Conservation (phyloP, 23 tunicate genomes). For the Ciona savignyi region DNA sequence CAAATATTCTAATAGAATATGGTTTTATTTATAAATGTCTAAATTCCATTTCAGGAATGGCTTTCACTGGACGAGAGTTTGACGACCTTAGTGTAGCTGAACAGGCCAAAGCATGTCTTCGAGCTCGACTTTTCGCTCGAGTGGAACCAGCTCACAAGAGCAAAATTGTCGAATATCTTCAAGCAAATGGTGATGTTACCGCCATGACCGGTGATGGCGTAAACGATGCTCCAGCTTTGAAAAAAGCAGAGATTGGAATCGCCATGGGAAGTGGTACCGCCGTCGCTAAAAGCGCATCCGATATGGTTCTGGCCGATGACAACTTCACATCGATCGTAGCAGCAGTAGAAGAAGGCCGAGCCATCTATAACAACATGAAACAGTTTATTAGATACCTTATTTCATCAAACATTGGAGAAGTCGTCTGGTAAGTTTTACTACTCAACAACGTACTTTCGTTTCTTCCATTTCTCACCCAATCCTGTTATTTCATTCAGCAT, state of each 20-base stretch:
- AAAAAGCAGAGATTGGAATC: conserved; percentile 98
- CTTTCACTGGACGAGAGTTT: conserved; percentile 98
- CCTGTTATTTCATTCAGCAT: conserved; percentile 30
- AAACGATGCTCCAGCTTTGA: conserved; percentile 98
- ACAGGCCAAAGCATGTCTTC: conserved; percentile 77
- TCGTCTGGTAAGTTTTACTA: conserved; percentile 61
- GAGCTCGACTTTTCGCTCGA: conserved; percentile 88
- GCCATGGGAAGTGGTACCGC: conserved; percentile 99
- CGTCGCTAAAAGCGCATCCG: conserved; percentile 95
- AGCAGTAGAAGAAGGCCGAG: conserved; percentile 99
- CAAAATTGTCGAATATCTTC: conserved; percentile 92
- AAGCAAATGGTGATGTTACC: conserved; percentile 92
- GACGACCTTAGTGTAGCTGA: conserved; percentile 62
- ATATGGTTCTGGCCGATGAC: conserved; percentile 99
- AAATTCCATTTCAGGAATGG: conserved; percentile 28
- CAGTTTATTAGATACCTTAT: conserved; percentile 96
- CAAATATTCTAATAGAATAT: not conserved
- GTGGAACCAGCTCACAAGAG: conserved; percentile 99
- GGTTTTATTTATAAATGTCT: not conserved
- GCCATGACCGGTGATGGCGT: conserved; percentile 99
- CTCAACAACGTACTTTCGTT: not conserved
- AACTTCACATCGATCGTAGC: conserved; percentile 99
- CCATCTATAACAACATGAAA: conserved; percentile 99
- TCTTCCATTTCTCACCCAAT: not conserved
- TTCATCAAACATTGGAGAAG: conserved; percentile 98